Evolutionary conservation across 1,140 invertebrate species (phyloP), one percentile per base, ranked within the genome.

Genomic region (Hylaeus anthracinus): DNA sequence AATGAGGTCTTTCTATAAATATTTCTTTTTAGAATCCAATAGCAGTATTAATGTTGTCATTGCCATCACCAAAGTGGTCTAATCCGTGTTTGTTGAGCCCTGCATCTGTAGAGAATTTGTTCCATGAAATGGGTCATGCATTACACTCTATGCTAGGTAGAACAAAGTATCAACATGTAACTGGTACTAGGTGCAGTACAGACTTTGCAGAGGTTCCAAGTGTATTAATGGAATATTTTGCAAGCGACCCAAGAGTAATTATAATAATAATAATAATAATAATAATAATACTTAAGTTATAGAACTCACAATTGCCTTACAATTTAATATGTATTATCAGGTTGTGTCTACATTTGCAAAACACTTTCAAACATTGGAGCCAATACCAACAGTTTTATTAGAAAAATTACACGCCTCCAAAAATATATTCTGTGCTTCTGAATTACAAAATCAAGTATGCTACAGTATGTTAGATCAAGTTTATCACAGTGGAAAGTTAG

Each of bases 71-170:
- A 1, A 94, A 95, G 79, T 96, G 96, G 94, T 95, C 95, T 1
- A 95, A 94, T 70, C 98, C 98, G 3, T 96, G 97, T 53, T 93
- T 99, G 56, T 94, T 99, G 39, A 96, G 95, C 55, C 97, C 97
- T 1, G 95, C 95, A 15, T 96, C 97, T 81, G 96, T 99, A 12
- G 98, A 99, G 91, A 99, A 99, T 94, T 93, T 99, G 48, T 99
- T 99, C 93, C 99, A 99, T 91, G 99, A 99, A 95, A 97, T 99
- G 97, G 99, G 99, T 0, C 99, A 99, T 94, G 99, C 99, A 6
- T 97, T 99, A 95, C 99, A 99, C 93, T 99, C 99, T 5, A 99
- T 99, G 98, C 92, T 99, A 71, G 99, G 97, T 8, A 95, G 98
- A 84, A 99, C 99, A 0, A 95, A 96, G 77, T 98, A 99, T 94